Base-by-base conservation (phyloP, 2,797 vertebrate genomes). In the Vireo griseus region DNA sequence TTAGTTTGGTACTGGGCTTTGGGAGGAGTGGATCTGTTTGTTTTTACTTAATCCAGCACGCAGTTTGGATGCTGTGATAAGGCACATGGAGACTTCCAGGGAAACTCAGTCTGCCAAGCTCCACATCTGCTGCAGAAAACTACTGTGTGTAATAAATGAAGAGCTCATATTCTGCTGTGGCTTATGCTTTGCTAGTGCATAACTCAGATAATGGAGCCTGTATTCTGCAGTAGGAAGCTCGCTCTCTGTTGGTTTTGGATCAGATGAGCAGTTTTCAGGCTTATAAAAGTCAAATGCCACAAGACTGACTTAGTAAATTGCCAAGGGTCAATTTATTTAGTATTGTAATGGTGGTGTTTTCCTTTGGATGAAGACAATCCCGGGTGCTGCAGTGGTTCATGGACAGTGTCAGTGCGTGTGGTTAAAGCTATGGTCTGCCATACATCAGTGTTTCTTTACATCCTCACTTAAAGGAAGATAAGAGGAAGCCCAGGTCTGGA, bases 191-290 rank as follows among this genome's bases (percentile, higher is more conserved):
- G 88, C 88, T 80, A 78, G 63, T 18, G 75, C 90, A 89, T 92
- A 68, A 68, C 82, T 7, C 8, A 59, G 79, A 95, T 95, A 92
- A 95, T 90, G 92, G 59, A 57, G 88, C 66, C 58, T 92, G 81
- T 95, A 90, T 94, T 94, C 86, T 0, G 1, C 86, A 31, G 55
- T 33, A 82, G 91, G 88, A 94, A 92, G 91, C 85, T 84, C 1
- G 1, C 20, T 88, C 16, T n/a, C 18, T 92, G 95, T 94, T 97
- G 85, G 63, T 92, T 96, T 97, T 97, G 94, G 94, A 96, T 40
- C 66, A 94, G 83, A 83, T 0, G 4, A 77, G 63, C 82, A 39
- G 33, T 76, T 89, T 96, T 93, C 78, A 92, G 90, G 65, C 71
- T 89, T 88, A 44, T 65, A 59, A 92, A 95, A 94, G 94, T 93